Evolutionary conservation across 1,140 invertebrate species (phyloP).

Genomic region (Euwallacea similis): DNA sequence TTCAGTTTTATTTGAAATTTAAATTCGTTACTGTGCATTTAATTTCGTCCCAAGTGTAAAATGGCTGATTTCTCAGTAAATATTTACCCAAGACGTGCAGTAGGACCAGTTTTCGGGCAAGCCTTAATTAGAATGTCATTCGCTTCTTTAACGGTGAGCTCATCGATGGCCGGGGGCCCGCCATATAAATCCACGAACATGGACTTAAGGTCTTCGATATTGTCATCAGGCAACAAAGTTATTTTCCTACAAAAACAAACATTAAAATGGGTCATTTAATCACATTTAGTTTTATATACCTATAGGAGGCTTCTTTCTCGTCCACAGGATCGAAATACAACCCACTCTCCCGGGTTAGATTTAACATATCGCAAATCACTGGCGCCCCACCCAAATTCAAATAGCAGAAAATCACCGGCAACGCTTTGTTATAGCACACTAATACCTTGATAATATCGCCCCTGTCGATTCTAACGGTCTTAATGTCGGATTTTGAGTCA

Average conservation of each 20-base stretch:
- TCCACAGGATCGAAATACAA: conserved; percentile 62
- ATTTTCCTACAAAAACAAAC: conserved; percentile 54
- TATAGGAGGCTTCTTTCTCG: conserved; percentile 64
- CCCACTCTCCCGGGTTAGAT: conserved; percentile 67
- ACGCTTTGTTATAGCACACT: conserved; percentile 69
- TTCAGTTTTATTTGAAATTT: no score
- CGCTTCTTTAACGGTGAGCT: conserved; percentile 73
- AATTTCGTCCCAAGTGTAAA: no score
- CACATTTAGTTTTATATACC: conserved; percentile 54
- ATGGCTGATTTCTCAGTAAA: no score
- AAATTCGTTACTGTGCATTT: no score
- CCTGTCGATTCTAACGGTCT: conserved; percentile 64
- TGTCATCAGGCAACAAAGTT: conserved; percentile 72
- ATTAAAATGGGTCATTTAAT: background rate
- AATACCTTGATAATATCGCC: conserved; percentile 72
- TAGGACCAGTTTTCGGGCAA: conserved; percentile 56
- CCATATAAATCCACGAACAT: conserved; percentile 69
- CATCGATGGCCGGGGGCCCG: conserved; percentile 59
- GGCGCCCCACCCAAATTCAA: conserved; percentile 65
- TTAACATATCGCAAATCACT: conserved; percentile 68
- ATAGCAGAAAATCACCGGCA: conserved; percentile 80
- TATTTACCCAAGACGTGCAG: background rate
- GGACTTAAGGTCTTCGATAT: conserved; percentile 66
- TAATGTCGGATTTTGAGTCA: conserved; percentile 60
- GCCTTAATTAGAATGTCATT: conserved; percentile 79